These are phyloP conservation scores for Lamprotornis superbus DNA, from an alignment of 2,113 vertebrate species.

Conservation along the genomic window DNA sequence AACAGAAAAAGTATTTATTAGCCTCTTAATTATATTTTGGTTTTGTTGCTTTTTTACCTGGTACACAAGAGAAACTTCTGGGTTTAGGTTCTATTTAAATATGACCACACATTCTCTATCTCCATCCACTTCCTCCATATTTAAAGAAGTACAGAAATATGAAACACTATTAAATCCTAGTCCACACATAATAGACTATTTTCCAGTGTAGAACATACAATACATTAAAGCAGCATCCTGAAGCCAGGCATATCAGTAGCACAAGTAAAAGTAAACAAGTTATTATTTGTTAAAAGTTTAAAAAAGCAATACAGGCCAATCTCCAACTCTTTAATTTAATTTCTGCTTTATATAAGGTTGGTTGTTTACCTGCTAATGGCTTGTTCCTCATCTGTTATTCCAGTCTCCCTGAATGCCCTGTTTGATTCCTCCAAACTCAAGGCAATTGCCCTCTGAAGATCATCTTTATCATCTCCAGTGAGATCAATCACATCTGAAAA, in stretches of 20 bases:
- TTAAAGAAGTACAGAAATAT: slow-evolving; percentile 3
- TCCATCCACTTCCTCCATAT: neutral
- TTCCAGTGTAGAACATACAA: slow-evolving; percentile 8
- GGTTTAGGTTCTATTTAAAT: slow-evolving; percentile 39
- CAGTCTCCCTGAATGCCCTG: slow-evolving; percentile 96
- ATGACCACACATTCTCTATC: neutral
- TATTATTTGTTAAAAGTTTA: slow-evolving; percentile 29
- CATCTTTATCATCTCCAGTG: slow-evolving; percentile 99
- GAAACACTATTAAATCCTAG: slow-evolving; percentile 24
- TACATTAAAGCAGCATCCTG: slow-evolving; percentile 44
- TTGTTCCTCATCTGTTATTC: slow-evolving; percentile 98
- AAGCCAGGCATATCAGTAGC: slow-evolving; percentile 49
- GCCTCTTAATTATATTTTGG: neutral
- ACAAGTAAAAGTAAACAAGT: slow-evolving; percentile 49
- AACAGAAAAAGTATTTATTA: neutral
- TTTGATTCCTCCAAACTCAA: slow-evolving; percentile 98
- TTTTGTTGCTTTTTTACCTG: neutral
- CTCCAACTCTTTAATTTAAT: slow-evolving; percentile 49
- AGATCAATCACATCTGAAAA: slow-evolving; percentile 96
- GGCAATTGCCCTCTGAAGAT: slow-evolving; percentile 98
- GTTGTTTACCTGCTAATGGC: slow-evolving; percentile 94
- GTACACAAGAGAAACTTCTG: neutral
- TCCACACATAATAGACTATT: neutral
- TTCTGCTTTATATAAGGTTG: slow-evolving; percentile 60
- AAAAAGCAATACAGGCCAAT: slow-evolving; percentile 62